phyloP scores from a whole-genome alignment of 2,113 vertebrate genomes.

The Reinhardtius hippoglossoides region DNA sequence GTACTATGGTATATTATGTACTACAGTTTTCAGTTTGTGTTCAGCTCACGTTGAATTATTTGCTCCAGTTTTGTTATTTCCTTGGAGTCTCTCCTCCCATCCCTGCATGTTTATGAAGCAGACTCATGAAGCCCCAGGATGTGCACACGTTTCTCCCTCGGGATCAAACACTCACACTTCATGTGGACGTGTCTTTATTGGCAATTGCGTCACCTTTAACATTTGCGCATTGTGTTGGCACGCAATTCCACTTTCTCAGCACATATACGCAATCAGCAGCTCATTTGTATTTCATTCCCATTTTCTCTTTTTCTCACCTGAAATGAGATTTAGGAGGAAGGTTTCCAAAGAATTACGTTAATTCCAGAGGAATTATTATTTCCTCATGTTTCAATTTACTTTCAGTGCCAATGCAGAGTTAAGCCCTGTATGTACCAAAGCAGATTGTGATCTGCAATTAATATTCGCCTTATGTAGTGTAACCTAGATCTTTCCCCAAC shows the following conservation, averaged over 20 bases:
- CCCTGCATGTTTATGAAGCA: too few relatives aligned
- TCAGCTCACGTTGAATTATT: not conserved
- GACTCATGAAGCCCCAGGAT: not conserved
- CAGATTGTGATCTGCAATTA: not conserved
- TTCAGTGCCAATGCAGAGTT: not conserved
- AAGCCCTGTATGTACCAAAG: too few relatives aligned
- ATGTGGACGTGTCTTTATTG: not conserved
- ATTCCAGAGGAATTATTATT: not conserved
- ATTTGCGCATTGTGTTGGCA: not conserved
- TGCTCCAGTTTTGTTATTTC: not conserved
- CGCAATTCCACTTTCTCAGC: not conserved
- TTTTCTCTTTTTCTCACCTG: not conserved
- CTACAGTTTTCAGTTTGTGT: not conserved
- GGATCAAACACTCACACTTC: not conserved
- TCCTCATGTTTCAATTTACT: not conserved
- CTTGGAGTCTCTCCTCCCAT: not conserved
- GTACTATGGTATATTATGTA: not conserved
- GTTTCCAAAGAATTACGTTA: not conserved
- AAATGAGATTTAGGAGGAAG: not conserved
- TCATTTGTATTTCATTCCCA: not conserved
- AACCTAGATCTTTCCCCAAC: not conserved
- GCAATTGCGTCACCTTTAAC: not conserved
- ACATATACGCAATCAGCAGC: not conserved
- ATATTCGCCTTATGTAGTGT: not conserved
- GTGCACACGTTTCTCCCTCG: not conserved